Conservation (phyloP, 2,797 vertebrate genomes). For the Siniperca undulata region DNA sequence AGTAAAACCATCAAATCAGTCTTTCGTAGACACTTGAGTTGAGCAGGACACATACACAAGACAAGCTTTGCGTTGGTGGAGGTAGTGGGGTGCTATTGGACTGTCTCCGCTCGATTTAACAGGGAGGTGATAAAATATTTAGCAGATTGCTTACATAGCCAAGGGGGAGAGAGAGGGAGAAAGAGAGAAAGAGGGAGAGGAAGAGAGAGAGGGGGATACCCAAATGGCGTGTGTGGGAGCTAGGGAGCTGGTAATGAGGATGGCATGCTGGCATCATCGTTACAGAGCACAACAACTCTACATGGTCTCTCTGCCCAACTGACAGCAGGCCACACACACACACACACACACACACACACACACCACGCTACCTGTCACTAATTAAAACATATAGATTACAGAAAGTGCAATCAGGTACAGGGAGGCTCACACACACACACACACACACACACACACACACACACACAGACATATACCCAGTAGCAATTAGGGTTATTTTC, state of each 20-base stretch:
- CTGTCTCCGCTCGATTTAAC: slow-evolving; percentile 79
- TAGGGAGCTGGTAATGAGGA: slow-evolving; percentile 79
- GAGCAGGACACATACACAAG: slow-evolving; percentile 48
- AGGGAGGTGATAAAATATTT: slow-evolving; percentile 84
- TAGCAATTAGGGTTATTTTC: slow-evolving; percentile 26
- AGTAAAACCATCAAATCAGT: slow-evolving; percentile 52
- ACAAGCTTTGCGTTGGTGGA: slow-evolving; percentile 55
- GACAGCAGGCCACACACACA: slow-evolving; percentile 56
- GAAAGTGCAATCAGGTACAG: slow-evolving; percentile 42
- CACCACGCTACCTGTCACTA: slow-evolving; percentile 57
- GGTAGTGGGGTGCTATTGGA: slow-evolving; percentile 71
- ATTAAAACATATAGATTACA: slow-evolving; percentile 78
- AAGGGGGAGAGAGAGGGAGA: slow-evolving; percentile 45
- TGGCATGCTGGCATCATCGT: slow-evolving; percentile 77
- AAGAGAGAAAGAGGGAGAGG: background rate
- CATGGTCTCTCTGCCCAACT: slow-evolving; percentile 70
- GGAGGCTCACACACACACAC: slow-evolving; percentile 12
- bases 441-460: background rate
- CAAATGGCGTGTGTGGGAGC: slow-evolving; percentile 77
- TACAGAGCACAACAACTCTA: slow-evolving; percentile 73
- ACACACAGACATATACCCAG: background rate
- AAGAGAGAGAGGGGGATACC: slow-evolving; percentile 49
- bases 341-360: slow-evolving; percentile 21
- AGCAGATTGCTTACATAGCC: slow-evolving; percentile 82
- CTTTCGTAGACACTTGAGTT: slow-evolving; percentile 38